These are phyloP conservation scores for Mus caroli DNA, from an alignment of 2,797 vertebrate genomes.

Conservation along the genomic window DNA sequence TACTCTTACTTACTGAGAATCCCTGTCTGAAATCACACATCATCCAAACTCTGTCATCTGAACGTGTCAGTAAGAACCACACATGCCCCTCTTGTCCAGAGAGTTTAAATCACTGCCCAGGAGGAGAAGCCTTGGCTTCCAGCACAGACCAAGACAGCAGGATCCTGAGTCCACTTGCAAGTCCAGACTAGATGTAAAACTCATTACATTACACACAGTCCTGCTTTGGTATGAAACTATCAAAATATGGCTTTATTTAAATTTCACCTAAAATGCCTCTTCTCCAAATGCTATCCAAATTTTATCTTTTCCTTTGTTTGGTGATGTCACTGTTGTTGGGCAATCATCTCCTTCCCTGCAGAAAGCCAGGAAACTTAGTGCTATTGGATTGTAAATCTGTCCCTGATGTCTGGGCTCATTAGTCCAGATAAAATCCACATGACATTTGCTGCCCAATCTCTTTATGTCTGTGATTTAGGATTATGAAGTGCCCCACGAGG, in stretches of 20 bases:
- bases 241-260: slow-evolving; percentile 38
- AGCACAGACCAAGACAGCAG: background rate
- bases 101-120: slow-evolving; percentile 1
- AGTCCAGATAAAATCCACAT: slow-evolving; percentile 37
- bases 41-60: slow-evolving; percentile 28
- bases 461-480: slow-evolving; percentile 24
- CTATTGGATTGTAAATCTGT: background rate
- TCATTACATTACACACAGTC: background rate
- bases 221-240: slow-evolving; percentile 39
- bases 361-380: background rate
- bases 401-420: background rate
- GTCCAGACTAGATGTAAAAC: slow-evolving; percentile 19
- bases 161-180: slow-evolving; percentile 22
- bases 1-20: slow-evolving; percentile 57
- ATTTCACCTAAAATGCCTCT: slow-evolving; percentile 33
- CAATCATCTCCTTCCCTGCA: slow-evolving; percentile 2
- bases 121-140: slow-evolving; percentile 22
- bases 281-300: slow-evolving; percentile 33
- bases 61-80: slow-evolving; percentile 4
- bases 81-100: background rate
- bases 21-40: slow-evolving; percentile 6
- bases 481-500: slow-evolving; percentile 9
- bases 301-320: slow-evolving; percentile 60
- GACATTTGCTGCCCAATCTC: slow-evolving; percentile 11
- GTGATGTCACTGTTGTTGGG: background rate